Percentiles rank a stretch among this genome's conserved stretches.
Conservation (phyloP, 2,113 vertebrate genomes). For the Rhynchomys soricoides region DNA sequence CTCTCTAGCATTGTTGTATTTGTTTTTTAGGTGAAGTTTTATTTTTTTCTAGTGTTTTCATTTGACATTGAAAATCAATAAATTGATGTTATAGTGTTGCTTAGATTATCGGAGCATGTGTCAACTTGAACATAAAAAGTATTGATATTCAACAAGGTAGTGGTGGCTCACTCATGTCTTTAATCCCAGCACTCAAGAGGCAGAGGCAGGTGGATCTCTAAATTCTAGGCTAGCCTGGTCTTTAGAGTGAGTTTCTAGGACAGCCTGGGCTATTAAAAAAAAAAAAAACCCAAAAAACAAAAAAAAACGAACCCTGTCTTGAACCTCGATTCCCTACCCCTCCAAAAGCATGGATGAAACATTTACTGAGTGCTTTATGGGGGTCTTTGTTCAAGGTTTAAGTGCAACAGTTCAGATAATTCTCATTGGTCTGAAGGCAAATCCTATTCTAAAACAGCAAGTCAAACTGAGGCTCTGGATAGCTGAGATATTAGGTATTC, state of each 20-base stretch:
- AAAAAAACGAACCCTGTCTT: no score
- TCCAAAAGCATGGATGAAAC: background rate
- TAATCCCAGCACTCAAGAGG: background rate
- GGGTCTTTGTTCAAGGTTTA: constrained; percentile 32
- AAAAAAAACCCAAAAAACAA: no score
- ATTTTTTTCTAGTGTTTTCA: constrained; percentile 32
- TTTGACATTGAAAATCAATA: background rate
- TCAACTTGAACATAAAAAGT: constrained; percentile 47
- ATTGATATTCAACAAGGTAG: background rate
- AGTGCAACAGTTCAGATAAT: constrained; percentile 14
- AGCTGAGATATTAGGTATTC: constrained; percentile 36
- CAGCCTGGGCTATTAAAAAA: background rate
- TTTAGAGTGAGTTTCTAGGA: background rate
- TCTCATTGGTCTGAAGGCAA: constrained; percentile 7
- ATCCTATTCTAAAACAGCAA: background rate
- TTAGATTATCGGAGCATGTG: background rate
- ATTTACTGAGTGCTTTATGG: constrained; percentile 12
- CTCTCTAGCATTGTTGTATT: background rate
- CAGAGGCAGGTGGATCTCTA: background rate
- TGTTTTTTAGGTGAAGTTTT: constrained; percentile 25
- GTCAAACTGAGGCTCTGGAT: constrained; percentile 8
- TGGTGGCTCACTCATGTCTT: no score
- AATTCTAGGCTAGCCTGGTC: background rate
- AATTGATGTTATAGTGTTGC: background rate
- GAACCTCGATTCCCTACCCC: accelerated